phyloP scores from a whole-genome alignment of 92 coral and sea anemone species.

The Parazoanthus swiftii region DNA sequence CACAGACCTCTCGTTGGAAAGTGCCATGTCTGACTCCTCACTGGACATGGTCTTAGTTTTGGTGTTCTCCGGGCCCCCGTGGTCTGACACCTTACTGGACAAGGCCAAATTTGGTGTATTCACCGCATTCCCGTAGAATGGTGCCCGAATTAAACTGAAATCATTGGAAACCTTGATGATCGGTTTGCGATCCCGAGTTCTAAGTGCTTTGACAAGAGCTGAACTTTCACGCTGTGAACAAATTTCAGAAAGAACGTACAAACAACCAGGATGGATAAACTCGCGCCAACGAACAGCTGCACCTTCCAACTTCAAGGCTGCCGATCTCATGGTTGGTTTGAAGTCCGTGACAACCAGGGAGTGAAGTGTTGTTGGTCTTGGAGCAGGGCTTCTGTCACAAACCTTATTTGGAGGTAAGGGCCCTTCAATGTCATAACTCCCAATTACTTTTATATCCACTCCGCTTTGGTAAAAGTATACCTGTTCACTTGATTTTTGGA shows the following conservation, averaged over 20 bases:
- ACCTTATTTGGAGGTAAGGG: background rate
- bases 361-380: background rate
- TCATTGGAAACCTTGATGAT: slow-evolving; percentile 44
- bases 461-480: slow-evolving; percentile 16
- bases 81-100: background rate
- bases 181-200: slow-evolving; percentile 26
- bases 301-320: slow-evolving; percentile 51
- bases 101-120: background rate
- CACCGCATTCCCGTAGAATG: slow-evolving; percentile 37
- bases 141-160: slow-evolving; percentile 48
- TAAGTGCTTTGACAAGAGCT: slow-evolving; percentile 35
- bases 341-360: slow-evolving; percentile 50
- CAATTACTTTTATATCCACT: slow-evolving; percentile 20
- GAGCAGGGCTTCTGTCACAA: background rate
- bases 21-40: background rate
- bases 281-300: slow-evolving; percentile 47
- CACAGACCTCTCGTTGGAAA: slow-evolving; percentile 36
- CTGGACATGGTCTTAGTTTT: background rate
- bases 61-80: slow-evolving; percentile 17
- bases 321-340: slow-evolving; percentile 44
- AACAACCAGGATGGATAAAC: slow-evolving; percentile 69
- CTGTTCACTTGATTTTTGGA: slow-evolving; percentile 24
- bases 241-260: slow-evolving; percentile 62
- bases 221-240: slow-evolving; percentile 45
- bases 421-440: background rate